phyloP scores from a whole-genome alignment of 2,888 invertebrate species.

The Acanthosepion lycidas region DNA sequence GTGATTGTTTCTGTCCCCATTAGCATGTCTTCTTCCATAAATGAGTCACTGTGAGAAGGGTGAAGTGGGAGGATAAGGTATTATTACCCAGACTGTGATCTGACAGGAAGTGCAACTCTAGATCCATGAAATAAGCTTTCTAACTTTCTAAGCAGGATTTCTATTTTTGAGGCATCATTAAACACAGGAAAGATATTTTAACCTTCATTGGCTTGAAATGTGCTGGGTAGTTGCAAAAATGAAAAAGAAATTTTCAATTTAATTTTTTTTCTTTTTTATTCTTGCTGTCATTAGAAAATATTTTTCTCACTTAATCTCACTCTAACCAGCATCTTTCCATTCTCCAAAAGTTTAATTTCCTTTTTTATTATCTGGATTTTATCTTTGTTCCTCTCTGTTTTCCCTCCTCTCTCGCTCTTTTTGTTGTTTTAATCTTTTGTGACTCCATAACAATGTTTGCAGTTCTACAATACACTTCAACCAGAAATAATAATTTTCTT shows the following conservation, averaged over 20 bases:
- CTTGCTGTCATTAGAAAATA: background rate
- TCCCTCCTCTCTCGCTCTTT: background rate
- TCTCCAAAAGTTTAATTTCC: background rate
- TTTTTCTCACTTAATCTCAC: background rate
- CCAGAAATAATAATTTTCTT: too few relatives aligned
- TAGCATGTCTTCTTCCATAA: background rate
- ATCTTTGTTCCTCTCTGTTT: background rate
- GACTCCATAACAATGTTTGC: too few relatives aligned
- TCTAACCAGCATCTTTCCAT: background rate
- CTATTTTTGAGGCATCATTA: conserved; percentile 2
- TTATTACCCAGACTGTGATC: background rate
- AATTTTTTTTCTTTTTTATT: background rate
- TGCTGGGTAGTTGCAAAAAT: background rate
- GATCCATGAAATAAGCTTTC: background rate
- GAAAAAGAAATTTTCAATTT: background rate
- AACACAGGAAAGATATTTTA: conserved; percentile 16
- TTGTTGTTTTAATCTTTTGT: background rate
- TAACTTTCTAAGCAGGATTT: conserved; percentile 11
- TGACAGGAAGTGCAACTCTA: background rate
- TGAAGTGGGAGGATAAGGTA: background rate
- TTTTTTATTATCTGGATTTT: background rate
- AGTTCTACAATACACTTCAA: too few relatives aligned
- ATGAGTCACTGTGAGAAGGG: background rate
- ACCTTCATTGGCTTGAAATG: background rate
- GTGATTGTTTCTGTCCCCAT: background rate